phyloP scores from a whole-genome alignment of 2,113 vertebrate species.

The mouse (Mus musculus) region GRCm39 chr10:26635501-26636000 shows the following conservation, averaged over 20 bases:
- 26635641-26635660: neutral
- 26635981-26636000: conserved; percentile 78
- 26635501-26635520: conserved; percentile 22
- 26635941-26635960: conserved; percentile 12
- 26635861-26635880: neutral
- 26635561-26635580: neutral
- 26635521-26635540: neutral
- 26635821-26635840: neutral
- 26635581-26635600: neutral
- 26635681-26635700: neutral
- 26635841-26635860: neutral
- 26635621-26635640: neutral
- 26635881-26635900: neutral
- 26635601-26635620: neutral
- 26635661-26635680: neutral
- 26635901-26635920: neutral
- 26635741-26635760: conserved; percentile 2
- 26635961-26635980: conserved; percentile 71
- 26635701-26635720: too few relatives aligned
- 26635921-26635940: conserved; percentile 32
- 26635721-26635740: neutral
- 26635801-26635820: neutral
- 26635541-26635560: neutral
- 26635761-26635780: neutral
- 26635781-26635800: neutral